A percentile compares a stretch with the other conserved stretches of the same genome.
Evolutionary conservation across 2,797 vertebrate species (phyloP).

Genomic region (Sandelia bainsii): DNA sequence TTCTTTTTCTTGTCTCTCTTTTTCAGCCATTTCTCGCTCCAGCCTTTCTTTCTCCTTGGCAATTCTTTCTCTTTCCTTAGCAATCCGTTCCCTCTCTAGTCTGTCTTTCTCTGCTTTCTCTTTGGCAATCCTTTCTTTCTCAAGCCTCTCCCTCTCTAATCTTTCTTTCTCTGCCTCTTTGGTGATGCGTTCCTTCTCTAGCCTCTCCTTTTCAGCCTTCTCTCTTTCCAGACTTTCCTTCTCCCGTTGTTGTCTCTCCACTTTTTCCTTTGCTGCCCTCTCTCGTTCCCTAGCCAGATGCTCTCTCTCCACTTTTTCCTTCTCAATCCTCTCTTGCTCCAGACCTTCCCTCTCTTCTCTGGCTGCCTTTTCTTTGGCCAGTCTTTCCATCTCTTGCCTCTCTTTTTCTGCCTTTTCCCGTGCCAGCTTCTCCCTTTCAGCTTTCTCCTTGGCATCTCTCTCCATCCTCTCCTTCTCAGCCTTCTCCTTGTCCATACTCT

Average conservation of each 20-base stretch:
- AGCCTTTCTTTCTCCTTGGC: not conserved
- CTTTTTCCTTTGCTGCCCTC: not conserved
- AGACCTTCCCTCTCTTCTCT: slow-evolving; percentile 12
- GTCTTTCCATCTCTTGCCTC: not conserved
- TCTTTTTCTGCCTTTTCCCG: slow-evolving; percentile 24
- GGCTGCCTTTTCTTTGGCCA: slow-evolving; percentile 9
- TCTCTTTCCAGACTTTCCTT: slow-evolving; percentile 21
- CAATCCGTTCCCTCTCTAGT: accelerated
- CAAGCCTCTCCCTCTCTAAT: accelerated
- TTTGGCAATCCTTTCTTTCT: not conserved
- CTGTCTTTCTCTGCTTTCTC: slow-evolving; percentile 31
- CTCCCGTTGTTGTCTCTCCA: not conserved
- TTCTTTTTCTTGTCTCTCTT: not conserved
- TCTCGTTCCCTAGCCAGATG: not conserved
- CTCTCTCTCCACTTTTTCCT: not conserved
- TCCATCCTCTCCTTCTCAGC: slow-evolving; percentile 18
- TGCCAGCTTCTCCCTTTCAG: slow-evolving; percentile 17
- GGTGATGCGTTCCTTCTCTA: too few relatives aligned
- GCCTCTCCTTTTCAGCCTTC: not conserved
- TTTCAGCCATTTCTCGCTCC: not conserved
- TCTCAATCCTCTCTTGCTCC: slow-evolving; percentile 57
- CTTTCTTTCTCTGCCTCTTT: slow-evolving; percentile 22
- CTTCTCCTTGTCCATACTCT: not conserved
- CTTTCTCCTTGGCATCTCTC: not conserved
- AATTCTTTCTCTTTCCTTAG: slow-evolving; percentile 17